Percentiles rank a stretch among this genome's conserved stretches.
Evolutionary conservation across 2,797 vertebrate species (phyloP).

Genomic region (Chelon labrosus): DNA sequence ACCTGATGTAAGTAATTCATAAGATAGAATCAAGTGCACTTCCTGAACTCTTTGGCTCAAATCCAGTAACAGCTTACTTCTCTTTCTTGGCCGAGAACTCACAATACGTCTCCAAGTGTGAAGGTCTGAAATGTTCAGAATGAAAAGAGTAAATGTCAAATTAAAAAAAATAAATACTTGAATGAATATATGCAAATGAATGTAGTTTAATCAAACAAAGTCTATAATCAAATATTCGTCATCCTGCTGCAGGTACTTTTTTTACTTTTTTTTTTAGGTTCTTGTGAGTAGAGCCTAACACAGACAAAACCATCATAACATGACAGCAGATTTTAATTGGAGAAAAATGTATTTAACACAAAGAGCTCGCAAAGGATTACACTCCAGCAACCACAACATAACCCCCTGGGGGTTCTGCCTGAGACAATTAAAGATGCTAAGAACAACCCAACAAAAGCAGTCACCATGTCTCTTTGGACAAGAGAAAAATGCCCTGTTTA

Average conservation of each 20-base stretch:
- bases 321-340: neutral
- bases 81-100: constrained; percentile 11
- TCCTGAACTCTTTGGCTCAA: constrained; percentile 15
- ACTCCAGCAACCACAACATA: neutral
- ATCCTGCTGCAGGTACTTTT: too few species aligned
- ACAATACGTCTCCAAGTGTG: constrained; percentile 9
- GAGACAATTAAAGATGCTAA: neutral
- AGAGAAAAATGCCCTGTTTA: neutral
- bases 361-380: neutral
- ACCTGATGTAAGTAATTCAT: constrained; percentile 5
- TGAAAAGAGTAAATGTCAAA: neutral
- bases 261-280: too few species aligned
- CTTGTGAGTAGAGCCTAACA: too few species aligned
- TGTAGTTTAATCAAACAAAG: too few species aligned
- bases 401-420: neutral
- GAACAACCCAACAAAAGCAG: neutral
- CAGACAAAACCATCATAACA: too few species aligned
- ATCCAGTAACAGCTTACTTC: constrained; percentile 10
- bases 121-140: neutral
- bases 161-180: neutral
- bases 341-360: neutral
- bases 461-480: neutral
- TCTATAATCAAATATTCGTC: too few species aligned
- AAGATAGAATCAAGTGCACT: constrained; percentile 1
- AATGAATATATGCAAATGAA: neutral